Evolutionary conservation across 2,113 vertebrate species (phyloP).

Genomic region (Ramphastos sulfuratus): DNA sequence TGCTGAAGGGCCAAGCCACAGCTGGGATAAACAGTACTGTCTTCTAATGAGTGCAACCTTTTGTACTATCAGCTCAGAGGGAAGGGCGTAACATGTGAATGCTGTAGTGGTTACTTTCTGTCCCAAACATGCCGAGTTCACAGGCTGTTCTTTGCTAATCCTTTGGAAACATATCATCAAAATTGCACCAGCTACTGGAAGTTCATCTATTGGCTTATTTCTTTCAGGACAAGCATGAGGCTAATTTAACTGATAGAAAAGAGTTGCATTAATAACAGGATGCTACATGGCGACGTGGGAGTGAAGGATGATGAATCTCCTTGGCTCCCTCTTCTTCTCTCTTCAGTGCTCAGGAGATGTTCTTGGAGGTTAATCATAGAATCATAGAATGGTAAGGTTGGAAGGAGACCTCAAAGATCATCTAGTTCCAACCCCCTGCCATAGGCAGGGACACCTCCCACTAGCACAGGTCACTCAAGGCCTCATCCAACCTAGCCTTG

Average conservation of each 20-base stretch:
- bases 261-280: background rate
- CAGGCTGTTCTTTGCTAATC: background rate
- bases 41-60: background rate
- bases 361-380: background rate
- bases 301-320: background rate
- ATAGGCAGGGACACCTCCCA: too few species aligned
- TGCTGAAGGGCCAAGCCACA: slow-evolving; percentile 15
- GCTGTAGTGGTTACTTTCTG: background rate
- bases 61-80: background rate
- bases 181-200: background rate
- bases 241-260: background rate
- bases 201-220: background rate
- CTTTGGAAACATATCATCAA: background rate
- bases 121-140: background rate
- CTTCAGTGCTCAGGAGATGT: background rate
- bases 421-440: too few species aligned
- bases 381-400: too few species aligned
- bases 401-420: too few species aligned
- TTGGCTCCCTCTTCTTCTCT: background rate
- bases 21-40: background rate
- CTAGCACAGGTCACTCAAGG: too few species aligned
- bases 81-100: background rate
- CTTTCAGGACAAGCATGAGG: background rate
- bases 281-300: background rate
- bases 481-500: too few species aligned